These are phyloP conservation scores for Ammospiza caudacuta DNA, from an alignment of 2,113 vertebrate genomes.

Conservation along the genomic window DNA sequence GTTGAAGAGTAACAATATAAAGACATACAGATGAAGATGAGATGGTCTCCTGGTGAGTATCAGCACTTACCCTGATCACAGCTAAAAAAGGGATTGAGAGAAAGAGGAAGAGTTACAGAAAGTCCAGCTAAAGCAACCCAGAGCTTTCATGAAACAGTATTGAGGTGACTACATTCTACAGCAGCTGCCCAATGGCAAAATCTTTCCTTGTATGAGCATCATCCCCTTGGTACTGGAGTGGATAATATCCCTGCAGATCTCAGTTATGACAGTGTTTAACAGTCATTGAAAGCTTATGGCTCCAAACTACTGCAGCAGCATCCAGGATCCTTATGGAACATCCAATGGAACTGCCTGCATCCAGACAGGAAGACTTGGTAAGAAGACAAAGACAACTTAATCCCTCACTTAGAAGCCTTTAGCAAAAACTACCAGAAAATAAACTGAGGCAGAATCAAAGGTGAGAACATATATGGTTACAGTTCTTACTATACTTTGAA, in stretches of 20 bases:
- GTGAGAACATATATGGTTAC: background rate
- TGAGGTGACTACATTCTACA: background rate
- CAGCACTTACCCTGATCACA: background rate
- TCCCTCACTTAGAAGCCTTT: background rate
- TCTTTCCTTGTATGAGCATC: background rate
- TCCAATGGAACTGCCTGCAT: background rate
- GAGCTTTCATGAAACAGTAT: background rate
- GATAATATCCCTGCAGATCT: background rate
- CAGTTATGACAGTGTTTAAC: background rate
- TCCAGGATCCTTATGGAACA: background rate
- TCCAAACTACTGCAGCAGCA: background rate
- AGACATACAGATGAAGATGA: background rate
- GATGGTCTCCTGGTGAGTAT: background rate
- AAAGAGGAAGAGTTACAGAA: background rate
- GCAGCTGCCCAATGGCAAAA: background rate
- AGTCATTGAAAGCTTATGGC: background rate
- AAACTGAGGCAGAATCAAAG: background rate
- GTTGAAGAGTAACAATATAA: background rate
- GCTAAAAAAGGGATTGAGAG: background rate
- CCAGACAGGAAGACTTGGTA: background rate
- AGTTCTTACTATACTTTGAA: background rate
- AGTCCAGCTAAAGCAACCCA: background rate
- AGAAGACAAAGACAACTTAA: background rate
- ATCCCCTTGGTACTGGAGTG: background rate
- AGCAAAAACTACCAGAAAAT: background rate